phyloP scores from a whole-genome alignment of 1,140 invertebrate genomes.

The Penaeus chinensis region DNA sequence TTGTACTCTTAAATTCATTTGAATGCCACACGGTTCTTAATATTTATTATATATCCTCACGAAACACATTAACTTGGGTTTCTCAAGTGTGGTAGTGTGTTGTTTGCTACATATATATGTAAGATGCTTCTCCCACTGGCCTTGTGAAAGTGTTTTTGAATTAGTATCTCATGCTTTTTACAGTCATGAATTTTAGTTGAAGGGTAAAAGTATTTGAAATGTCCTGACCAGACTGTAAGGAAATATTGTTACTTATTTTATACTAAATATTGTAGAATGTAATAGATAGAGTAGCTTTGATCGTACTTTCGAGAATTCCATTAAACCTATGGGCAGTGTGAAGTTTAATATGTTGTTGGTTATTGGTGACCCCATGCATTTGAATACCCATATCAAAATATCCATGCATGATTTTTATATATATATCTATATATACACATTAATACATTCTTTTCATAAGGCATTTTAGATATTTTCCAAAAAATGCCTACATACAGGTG shows the following conservation, averaged over 20 bases:
- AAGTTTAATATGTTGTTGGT: neutral
- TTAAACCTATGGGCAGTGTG: slow-evolving; percentile 29
- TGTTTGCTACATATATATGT: slow-evolving; percentile 11
- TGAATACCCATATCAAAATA: neutral
- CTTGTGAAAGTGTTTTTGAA: neutral
- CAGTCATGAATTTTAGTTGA: slow-evolving; percentile 24
- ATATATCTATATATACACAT: too few relatives aligned
- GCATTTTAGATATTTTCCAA: too few relatives aligned
- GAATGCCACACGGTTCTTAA: neutral
- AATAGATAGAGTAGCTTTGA: slow-evolving; percentile 21
- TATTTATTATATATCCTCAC: slow-evolving; percentile 23
- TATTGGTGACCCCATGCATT: neutral
- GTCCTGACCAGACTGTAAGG: slow-evolving; percentile 18
- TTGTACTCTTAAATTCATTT: slow-evolving; percentile 3
- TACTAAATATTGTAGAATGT: slow-evolving; percentile 29
- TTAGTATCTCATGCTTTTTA: slow-evolving; percentile 25
- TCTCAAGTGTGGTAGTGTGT: slow-evolving; percentile 28
- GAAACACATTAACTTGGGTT: neutral
- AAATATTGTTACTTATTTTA: slow-evolving; percentile 36
- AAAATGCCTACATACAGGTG: too few relatives aligned
- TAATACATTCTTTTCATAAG: too few relatives aligned
- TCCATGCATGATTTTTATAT: neutral
- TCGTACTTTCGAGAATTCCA: slow-evolving; percentile 40
- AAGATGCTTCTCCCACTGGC: neutral
- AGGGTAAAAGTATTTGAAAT: slow-evolving; percentile 3